Evolutionary conservation across 2,888 invertebrate species (phyloP), one percentile per base, ranked within the genome.

Genomic region (Tridacna gigas): DNA sequence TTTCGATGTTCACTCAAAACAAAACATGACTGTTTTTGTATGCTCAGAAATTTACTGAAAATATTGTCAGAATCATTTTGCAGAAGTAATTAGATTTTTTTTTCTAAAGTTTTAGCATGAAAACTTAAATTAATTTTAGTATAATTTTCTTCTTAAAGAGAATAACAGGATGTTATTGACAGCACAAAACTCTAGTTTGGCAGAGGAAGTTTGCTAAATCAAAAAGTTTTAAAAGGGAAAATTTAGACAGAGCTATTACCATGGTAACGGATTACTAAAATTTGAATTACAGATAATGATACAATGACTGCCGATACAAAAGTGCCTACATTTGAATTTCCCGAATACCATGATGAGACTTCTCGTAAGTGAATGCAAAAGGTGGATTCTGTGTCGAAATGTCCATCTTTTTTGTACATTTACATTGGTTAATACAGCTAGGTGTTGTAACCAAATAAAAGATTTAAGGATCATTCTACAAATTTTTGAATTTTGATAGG

Each of bases 271-370:
- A 67, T 67, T 67, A 67, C 67, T 56, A 37, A 65, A 75, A 80
- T 86, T 82, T 82, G 75, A 82, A 82, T 86, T 86, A 60, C 84
- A 86, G 86, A 81, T 48, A 85, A 84, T 80, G 71, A 80, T 81
- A 74, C 86, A 74, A 83, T 74, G 79, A 76, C 80, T 48, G 77
- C 73, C 65, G 86, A 83, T 80, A 74, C 78, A 63, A 80, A 82
- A 75, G 83, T 79, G 74, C 76, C 80, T 69, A 83, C 83, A 80
- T 87, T 87, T 85, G 87, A 87, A 85, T 80, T 81, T 79, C 63
- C 83, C 75, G 84, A 87, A 65, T 85, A 87, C 80, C 84, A 84
- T 67, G 84, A 83, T 80, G 22, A 74, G 26, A 60, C 79, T 73
- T 74, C 82, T 71, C 87, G 87, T 87, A 87, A 87, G 87, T 87